Base-by-base conservation (phyloP, 2,888 invertebrate species). In the Griposia aprilina region DNA sequence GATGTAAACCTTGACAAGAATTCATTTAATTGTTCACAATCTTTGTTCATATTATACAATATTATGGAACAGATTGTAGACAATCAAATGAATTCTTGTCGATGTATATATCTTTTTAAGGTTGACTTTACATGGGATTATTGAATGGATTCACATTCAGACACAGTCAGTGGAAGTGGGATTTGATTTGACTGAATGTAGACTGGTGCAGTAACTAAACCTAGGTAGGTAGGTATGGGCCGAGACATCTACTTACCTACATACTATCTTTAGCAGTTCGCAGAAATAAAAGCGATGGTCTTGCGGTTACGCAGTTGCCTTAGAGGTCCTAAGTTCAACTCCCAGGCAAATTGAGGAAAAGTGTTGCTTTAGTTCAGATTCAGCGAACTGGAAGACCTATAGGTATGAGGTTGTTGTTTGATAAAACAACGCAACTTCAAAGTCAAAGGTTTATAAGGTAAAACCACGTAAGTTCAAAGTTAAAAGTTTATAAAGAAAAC, bases 401-500 rank as follows among this genome's bases (percentile, higher is more conserved):
- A 65, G 2, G n/a, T 45, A 20, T 4, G 10, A 26, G 36, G 15
- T 15, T 23, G 11, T 50, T 45, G 23, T 45, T 55, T 36, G 17
- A 65, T 45, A 57, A 65, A 17, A 63, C 11, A 26, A 65, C 26
- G 13, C 20, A n/a, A 62, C 8, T 68, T 76, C 20, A 52, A 59
- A 30, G 15, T 36, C 30, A 78, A 26, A 60, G 23, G 26, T 67
- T 41, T 15, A 17, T 4, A 30, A 15, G 15, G n/a, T 5, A 10
- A 57, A 79, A 69, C 48, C 8, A 65, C 26, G 13, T 15, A n/a
- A 67, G 11, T 68, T 76, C 20, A 63, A 67, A 63, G 63, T 74
- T 30, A 26, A 68, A 68, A 69, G 57, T 66, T 50, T 50, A 67
- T 67, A 68, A 71, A 67, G 62, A 82, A 76, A 81, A 63, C 23